phyloP scores from a whole-genome alignment of 2,113 vertebrate genomes.

The Rhizomys pruinosus region DNA sequence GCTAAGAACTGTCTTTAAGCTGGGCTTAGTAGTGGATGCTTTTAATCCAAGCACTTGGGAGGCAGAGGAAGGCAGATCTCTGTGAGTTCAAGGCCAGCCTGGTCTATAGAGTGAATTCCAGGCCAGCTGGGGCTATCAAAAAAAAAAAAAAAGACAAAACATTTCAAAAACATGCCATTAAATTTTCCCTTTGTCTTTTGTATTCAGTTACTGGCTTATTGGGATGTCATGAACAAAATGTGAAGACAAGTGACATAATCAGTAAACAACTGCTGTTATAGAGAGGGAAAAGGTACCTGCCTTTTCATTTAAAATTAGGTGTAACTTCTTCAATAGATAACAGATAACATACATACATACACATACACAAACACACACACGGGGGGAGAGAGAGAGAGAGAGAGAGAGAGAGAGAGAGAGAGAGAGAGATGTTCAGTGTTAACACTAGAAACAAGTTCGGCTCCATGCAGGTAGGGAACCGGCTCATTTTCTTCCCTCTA shows the following conservation, averaged over 20 bases:
- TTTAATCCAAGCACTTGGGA: too few species aligned
- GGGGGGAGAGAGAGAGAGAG: neutral
- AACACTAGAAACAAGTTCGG: neutral
- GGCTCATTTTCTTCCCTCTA: neutral
- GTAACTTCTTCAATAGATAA: neutral
- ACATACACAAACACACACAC: too few species aligned
- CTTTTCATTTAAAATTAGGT: neutral
- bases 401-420: neutral
- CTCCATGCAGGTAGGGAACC: too few species aligned
- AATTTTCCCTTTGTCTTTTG: neutral
- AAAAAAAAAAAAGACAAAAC: too few species aligned
- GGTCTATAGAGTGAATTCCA: too few species aligned
- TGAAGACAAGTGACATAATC: neutral
- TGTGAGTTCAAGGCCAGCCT: too few species aligned
- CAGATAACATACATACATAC: fast-evolving
- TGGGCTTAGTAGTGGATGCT: too few species aligned
- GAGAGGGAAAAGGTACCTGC: neutral
- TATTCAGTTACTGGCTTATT: neutral
- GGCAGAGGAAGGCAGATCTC: too few species aligned
- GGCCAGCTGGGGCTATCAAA: too few species aligned
- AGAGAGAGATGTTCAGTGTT: neutral
- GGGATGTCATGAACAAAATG: neutral
- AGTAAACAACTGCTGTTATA: neutral
- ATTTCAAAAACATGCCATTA: too few species aligned
- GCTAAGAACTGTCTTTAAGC: too few species aligned